Percentiles rank a stretch among this genome's conserved stretches.
phyloP scores from a whole-genome alignment of 2,797 vertebrate species.

The Dendrocincla fuliginosa region DNA sequence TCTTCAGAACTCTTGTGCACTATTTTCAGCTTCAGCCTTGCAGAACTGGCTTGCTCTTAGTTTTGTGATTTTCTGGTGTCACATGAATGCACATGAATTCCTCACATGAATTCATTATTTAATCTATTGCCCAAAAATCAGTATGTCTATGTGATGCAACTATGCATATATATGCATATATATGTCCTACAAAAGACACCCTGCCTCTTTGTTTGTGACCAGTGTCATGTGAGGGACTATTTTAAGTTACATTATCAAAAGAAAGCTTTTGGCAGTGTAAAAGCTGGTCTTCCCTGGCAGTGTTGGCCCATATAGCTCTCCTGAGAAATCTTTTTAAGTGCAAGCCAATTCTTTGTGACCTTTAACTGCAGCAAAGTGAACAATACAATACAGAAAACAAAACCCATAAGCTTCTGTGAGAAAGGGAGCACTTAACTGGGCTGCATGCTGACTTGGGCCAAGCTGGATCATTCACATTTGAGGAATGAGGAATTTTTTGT shows the following conservation, averaged over 20 bases:
- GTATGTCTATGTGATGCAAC: not conserved
- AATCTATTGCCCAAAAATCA: not conserved
- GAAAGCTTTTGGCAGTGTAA: not conserved
- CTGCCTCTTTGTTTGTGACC: not conserved
- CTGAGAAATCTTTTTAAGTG: not conserved
- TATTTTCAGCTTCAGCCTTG: not conserved
- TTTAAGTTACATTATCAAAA: not conserved
- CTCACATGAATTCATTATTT: not conserved
- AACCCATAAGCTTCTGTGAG: not conserved
- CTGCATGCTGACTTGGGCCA: not conserved
- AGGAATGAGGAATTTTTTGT: not conserved
- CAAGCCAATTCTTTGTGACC: not conserved
- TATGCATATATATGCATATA: not conserved
- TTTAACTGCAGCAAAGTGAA: not conserved
- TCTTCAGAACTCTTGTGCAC: not conserved
- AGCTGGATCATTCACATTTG: not conserved
- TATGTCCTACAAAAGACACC: not conserved
- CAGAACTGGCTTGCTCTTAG: not conserved
- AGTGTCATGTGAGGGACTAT: not conserved
- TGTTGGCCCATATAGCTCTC: not conserved
- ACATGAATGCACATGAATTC: not conserved
- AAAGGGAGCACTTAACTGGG: not conserved
- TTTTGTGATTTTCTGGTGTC: not conserved
- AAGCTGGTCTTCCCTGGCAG: not conserved
- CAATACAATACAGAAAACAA: not conserved